These are phyloP conservation scores for Lithodes maja DNA, from an alignment of 2,888 invertebrate species.

Conservation along the genomic window DNA sequence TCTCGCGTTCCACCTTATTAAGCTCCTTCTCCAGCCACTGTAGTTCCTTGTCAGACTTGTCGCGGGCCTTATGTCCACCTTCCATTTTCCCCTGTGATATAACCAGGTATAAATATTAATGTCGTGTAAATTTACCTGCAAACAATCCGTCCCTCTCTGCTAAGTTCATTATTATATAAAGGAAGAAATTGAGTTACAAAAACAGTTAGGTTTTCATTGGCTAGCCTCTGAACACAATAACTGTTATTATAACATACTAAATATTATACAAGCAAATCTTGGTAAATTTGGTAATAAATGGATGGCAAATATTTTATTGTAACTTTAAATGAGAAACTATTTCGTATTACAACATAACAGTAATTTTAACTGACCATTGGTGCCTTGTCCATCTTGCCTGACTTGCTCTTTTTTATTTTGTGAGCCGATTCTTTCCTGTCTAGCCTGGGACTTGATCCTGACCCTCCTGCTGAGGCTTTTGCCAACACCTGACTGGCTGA, in stretches of 20 bases:
- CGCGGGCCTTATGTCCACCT: conserved; percentile 72
- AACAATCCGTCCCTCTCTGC: no score
- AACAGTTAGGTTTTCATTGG: no score
- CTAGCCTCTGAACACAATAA: not conserved
- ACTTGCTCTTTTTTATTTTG: conserved; percentile 73
- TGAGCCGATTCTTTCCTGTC: conserved; percentile 74
- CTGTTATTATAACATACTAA: not conserved
- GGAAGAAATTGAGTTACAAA: not conserved
- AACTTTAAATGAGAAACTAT: not conserved
- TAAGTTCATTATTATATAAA: not conserved
- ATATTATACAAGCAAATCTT: not conserved
- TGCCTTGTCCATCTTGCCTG: conserved; percentile 67
- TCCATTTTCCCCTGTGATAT: conserved; percentile 55
- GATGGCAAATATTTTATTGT: not conserved
- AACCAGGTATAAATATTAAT: not conserved
- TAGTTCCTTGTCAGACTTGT: conserved; percentile 78
- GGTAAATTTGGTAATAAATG: not conserved
- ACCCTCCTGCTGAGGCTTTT: conserved; percentile 74
- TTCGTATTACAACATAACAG: not conserved
- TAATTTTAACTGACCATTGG: conserved; percentile 54
- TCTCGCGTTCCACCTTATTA: conserved; percentile 80
- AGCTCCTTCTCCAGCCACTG: conserved; percentile 80
- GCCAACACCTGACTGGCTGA: conserved; percentile 74
- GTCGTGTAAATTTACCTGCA: no score
- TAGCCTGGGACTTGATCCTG: conserved; percentile 73